These are phyloP conservation scores for Periparus ater DNA, from an alignment of 2,797 vertebrate species.

Conservation along the genomic window DNA sequence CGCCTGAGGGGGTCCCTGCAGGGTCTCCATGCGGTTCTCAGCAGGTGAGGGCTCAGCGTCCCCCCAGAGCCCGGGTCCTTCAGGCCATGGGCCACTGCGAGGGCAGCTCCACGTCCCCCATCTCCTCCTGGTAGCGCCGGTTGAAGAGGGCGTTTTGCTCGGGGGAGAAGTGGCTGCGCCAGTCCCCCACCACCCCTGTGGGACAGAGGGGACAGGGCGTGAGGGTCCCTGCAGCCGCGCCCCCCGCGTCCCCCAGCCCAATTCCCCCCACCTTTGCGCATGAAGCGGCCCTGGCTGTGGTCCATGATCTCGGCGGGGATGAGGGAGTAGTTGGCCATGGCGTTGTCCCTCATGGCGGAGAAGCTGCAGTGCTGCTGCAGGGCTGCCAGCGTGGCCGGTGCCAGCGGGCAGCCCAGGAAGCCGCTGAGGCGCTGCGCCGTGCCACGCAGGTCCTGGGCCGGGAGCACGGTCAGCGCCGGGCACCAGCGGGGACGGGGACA, in stretches of 20 bases:
- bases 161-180: constrained; percentile 80
- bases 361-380: constrained; percentile 81
- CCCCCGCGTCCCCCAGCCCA: accelerated
- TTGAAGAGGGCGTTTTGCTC: constrained; percentile 76
- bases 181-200: constrained; percentile 82
- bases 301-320: constrained; percentile 80
- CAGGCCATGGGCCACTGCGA: constrained; percentile 68
- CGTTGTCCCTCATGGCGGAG: constrained; percentile 81
- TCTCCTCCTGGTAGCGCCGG: constrained; percentile 72
- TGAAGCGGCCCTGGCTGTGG: constrained; percentile 83
- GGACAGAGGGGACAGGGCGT: background rate
- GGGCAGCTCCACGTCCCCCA: constrained; percentile 60
- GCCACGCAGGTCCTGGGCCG: constrained; percentile 73
- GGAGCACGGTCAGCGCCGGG: accelerated
- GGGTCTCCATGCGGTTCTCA: background rate
- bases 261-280: constrained; percentile 82
- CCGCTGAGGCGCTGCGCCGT: constrained; percentile 72
- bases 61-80: background rate
- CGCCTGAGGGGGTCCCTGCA: background rate
- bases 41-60: background rate
- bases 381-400: constrained; percentile 65
- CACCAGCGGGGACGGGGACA: accelerated
- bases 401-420: constrained; percentile 78
- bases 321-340: constrained; percentile 83
- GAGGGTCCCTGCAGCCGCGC: accelerated